phyloP scores from a whole-genome alignment of 2,797 vertebrate genomes.

The Brachyrhaphis roseni region DNA sequence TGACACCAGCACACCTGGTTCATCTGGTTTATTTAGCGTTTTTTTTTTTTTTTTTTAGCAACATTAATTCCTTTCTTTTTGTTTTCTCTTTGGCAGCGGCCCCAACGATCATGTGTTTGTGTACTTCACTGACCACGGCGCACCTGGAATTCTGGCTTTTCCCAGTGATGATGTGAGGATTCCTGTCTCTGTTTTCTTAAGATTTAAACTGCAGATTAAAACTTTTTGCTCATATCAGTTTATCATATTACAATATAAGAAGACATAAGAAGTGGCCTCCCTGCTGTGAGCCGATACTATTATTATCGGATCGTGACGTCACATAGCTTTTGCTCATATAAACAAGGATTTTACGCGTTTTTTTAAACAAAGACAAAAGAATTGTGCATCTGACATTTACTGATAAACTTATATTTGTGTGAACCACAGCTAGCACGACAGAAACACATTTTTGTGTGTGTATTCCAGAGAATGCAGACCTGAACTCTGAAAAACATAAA shows the following conservation, averaged over 20 bases:
- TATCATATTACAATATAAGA: background rate
- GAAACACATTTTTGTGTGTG: background rate
- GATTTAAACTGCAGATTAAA: background rate
- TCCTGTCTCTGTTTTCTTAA: slow-evolving; percentile 2
- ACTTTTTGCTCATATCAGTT: background rate
- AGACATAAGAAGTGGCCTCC: background rate
- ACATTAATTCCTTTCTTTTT: background rate
- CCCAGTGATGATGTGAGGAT: slow-evolving; percentile 89
- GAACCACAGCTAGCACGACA: background rate
- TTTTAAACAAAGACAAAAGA: background rate
- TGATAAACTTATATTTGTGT: background rate
- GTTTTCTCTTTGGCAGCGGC: slow-evolving; percentile 81
- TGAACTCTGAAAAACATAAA: background rate
- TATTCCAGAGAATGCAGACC: background rate
- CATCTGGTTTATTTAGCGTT: slow-evolving; percentile 2
- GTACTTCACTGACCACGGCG: slow-evolving; percentile 96
- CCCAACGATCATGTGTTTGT: slow-evolving; percentile 94
- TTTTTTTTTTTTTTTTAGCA: background rate
- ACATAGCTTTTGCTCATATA: background rate
- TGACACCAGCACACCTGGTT: background rate
- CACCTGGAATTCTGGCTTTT: slow-evolving; percentile 91
- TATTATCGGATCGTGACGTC: background rate
- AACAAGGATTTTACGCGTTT: background rate
- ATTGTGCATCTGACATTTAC: background rate
- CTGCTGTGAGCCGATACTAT: background rate